A percentile compares a stretch with the other conserved stretches of the same genome.
Evolutionary conservation across 2,797 vertebrate genomes (phyloP).

Genomic region (Sebastes nivosus): DNA sequence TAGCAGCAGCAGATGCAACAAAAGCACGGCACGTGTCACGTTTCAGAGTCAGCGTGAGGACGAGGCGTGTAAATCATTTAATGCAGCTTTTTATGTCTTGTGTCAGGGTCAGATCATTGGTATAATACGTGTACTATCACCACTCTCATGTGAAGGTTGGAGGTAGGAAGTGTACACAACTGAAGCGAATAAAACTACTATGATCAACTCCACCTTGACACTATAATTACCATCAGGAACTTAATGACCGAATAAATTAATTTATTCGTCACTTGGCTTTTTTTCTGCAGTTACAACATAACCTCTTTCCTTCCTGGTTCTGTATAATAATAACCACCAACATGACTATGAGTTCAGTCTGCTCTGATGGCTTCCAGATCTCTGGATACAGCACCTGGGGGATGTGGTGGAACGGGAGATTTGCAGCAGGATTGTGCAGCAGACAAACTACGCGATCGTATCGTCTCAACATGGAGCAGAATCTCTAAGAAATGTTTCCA

Average conservation of each 20-base stretch:
- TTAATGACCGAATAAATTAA: background rate
- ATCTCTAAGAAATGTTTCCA: background rate
- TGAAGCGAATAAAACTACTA: background rate
- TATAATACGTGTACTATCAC: background rate
- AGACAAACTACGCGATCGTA: conserved; percentile 51
- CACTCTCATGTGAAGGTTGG: background rate
- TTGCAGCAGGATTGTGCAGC: conserved; percentile 57
- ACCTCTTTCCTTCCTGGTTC: background rate
- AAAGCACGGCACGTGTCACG: background rate
- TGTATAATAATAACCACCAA: background rate
- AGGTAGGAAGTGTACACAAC: background rate
- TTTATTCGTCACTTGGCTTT: background rate
- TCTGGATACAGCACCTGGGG: background rate
- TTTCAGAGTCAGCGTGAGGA: background rate
- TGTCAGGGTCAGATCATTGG: background rate
- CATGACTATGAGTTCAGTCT: background rate
- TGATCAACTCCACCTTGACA: conserved; percentile 1
- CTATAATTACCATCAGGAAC: background rate
- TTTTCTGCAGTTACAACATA: too few relatives aligned
- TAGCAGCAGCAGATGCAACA: background rate
- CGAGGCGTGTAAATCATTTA: conserved; percentile 11
- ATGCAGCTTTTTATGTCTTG: conserved; percentile 6
- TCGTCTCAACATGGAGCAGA: conserved; percentile 43
- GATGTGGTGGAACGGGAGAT: conserved; percentile 36
- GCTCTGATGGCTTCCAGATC: background rate